Percentiles rank a stretch among this genome's conserved stretches.
Evolutionary conservation across 1,140 invertebrate genomes (phyloP).

Genomic region (Neodiprion fabricii): DNA sequence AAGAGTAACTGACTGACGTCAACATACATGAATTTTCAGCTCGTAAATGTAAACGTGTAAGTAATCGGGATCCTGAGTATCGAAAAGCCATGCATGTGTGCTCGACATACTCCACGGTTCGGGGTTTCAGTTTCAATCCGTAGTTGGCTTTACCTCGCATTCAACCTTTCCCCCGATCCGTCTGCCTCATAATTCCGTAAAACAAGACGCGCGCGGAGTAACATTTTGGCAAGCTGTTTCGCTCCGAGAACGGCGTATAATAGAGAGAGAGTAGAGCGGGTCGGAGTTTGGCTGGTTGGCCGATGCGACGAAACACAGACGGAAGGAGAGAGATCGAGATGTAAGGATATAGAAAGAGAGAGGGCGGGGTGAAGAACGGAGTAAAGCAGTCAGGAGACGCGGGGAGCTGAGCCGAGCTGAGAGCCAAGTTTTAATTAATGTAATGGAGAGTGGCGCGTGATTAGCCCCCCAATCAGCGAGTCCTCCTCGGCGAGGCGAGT

Average conservation of each 20-base stretch:
- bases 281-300: constrained; percentile 1
- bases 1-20: too few relatives aligned
- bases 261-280: constrained; percentile 14
- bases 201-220: not conserved
- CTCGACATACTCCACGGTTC: too few relatives aligned
- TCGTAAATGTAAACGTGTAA: too few relatives aligned
- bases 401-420: constrained; percentile 33
- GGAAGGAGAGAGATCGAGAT: constrained; percentile 6
- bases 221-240: constrained; percentile 20
- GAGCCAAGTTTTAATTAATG: constrained; percentile 58
- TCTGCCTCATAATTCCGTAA: not conserved
- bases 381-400: not conserved
- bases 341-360: constrained; percentile 3
- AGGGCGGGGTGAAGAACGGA: constrained; percentile 11
- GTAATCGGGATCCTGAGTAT: too few relatives aligned
- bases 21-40: too few relatives aligned
- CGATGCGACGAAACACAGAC: constrained; percentile 12
- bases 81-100: too few relatives aligned
- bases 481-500: constrained; percentile 25
- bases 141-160: too few relatives aligned
- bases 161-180: too few relatives aligned
- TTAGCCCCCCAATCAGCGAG: constrained; percentile 50
- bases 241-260: constrained; percentile 1
- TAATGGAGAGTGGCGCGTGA: constrained; percentile 57
- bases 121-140: too few relatives aligned